Base-by-base conservation (phyloP, 2,888 invertebrate genomes). In the Globia sparganii region DNA sequence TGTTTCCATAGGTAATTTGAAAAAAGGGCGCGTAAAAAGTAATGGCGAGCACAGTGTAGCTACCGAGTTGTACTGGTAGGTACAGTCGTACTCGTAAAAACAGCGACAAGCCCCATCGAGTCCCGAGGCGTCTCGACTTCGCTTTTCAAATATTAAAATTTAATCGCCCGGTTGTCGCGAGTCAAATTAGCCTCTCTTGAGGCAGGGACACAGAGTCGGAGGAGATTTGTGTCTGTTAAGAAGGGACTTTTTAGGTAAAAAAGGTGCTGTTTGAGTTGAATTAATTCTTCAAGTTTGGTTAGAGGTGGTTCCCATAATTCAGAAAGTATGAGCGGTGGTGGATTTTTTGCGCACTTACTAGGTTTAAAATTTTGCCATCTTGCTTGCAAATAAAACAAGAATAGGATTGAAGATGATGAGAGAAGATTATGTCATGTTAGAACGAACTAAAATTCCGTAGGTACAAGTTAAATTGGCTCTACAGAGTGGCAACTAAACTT, bases 81-180 rank as follows among this genome's bases (percentile, higher is more conserved):
- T 65, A 78, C 78, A 92, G 90, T 91, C 92, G 93, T 91, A 93
- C 74, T 77, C 83, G 74, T 84, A 84, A 93, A 94, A 91, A 92
- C 92, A 93, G 92, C 89, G 93, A 94, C 94, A 93, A 87, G 91
- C 95, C 94, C 94, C 92, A 92, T 90, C 86, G 93, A 92, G 91
- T 93, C 92, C 75, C 86, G 85, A 77, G 86, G 91, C 91, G 90
- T 93, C 94, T 93, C 93, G 92, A 91, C 91, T 91, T 90, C 93
- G 93, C 95, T 96, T 94, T 95, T 97, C 96, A 97, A 97, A 97
- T 97, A 97, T 97, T 97, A 97, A 97, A 97, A 97, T 97, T 97
- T 97, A 97, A 97, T 97, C 97, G 96, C 93, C 91, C 91, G 94
- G 95, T 96, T 97, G 97, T 97, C 97, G 97, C 97, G 94, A 95